Base-by-base conservation (phyloP, 2,888 invertebrate species). In the Clivina fossor region DNA sequence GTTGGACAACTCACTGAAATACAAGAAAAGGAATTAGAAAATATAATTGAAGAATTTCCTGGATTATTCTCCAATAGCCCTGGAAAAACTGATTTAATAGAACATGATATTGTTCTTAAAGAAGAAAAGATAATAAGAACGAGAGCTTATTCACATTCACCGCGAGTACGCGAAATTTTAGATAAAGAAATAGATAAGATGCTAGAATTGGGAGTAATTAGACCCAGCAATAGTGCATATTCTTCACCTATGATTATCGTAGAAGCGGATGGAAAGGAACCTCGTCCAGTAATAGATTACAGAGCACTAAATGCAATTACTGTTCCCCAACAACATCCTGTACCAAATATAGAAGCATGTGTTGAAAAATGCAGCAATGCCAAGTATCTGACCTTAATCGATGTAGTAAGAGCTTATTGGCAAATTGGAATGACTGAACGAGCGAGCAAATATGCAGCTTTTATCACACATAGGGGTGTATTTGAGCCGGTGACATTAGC, bases 171-270 rank as follows among this genome's bases (percentile, higher is more conserved):
- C 5, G 47, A 33, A 20, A 33, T 47, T 2, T 11, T 47, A 1
- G 47, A 47, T 9, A 47, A 47, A 13, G 33, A 47, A 47, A 47
- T 47, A 7, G 33, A 47, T 20, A 47, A 47, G 13, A 47, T 47
- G 47, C 9, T 47, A 1, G 22, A 47, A 20, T 47, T 47, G 20
- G 47, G 33, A 20, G 20, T 47, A 11, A 47, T 33, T 13, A 19
- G 47, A 4, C 47, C 47, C 5, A 47, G 47, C 15, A 3, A 33
- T 8, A 47, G 35, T 47, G 43, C n/a, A n/a, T 43, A 26, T 26
- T 33, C 47, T 1, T 47, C 47, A 4, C 47, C 47, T 11, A 47
- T 47, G 47, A 47, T 47, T 11, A 33, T 47, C 19, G 33, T 33
- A 3, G 47, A 47, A 47, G 11, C 22, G 4, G 33, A 32, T 24